phyloP scores from a whole-genome alignment of 2,113 vertebrate species.

The Lampris megalopsis region DNA sequence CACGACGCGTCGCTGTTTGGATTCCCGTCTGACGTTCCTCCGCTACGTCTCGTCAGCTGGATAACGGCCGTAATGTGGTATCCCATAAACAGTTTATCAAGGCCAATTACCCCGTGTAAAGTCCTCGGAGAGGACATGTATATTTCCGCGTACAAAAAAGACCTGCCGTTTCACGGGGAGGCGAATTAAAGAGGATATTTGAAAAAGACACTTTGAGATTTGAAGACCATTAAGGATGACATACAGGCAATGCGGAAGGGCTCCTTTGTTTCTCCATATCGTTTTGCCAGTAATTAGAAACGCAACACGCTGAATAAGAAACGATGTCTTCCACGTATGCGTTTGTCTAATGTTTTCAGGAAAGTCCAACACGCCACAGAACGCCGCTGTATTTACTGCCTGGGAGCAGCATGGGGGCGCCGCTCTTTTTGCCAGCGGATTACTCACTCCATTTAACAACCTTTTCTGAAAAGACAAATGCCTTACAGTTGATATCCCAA shows the following conservation, averaged over 20 bases:
- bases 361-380: constrained; percentile 40
- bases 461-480: constrained; percentile 10
- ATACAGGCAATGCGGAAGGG: constrained; percentile 70
- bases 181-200: constrained; percentile 17
- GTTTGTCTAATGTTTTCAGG: constrained; percentile 32
- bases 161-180: constrained; percentile 14
- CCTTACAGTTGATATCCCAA: not conserved
- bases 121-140: constrained; percentile 32
- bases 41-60: constrained; percentile 29
- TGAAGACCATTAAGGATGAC: constrained; percentile 60
- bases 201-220: constrained; percentile 42
- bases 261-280: constrained; percentile 76
- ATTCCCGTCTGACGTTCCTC: not conserved
- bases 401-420: constrained; percentile 20
- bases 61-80: constrained; percentile 24
- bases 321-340: constrained; percentile 45
- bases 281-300: constrained; percentile 61
- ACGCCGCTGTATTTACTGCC: constrained; percentile 49
- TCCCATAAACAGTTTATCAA: constrained; percentile 22
- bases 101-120: constrained; percentile 24
- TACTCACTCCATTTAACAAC: constrained; percentile 22
- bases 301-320: constrained; percentile 29
- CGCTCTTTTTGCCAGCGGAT: constrained; percentile 25
- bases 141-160: constrained; percentile 38
- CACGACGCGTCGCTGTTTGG: not conserved